Evolutionary conservation across 2,888 invertebrate genomes (phyloP), one percentile per base, ranked within the genome.

Genomic region (Oscheius onirici): DNA sequence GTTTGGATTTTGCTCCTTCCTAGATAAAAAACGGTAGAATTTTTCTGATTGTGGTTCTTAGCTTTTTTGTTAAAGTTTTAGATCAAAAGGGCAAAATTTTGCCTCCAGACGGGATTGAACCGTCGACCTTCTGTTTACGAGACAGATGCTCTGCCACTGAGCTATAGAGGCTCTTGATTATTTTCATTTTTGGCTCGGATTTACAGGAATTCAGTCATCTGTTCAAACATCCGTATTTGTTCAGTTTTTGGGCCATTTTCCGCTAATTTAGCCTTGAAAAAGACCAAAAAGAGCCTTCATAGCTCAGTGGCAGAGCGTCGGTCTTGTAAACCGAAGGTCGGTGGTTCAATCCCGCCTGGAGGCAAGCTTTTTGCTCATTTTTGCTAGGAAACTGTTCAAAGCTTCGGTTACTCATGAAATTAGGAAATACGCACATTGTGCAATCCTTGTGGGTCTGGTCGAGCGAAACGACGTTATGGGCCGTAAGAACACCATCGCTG

Each of bases 221-320:
- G 34, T 34, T 34, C 34, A 34, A 34, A 34, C 34, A 34, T 34
- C 5, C 34, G 5, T 34, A 8, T 34, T 34, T 34, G 34, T 8
- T 8, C 34, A 34, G 8, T 34, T 34, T 34, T 34, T 6, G 34
- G 8, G 34, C 34, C 5, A 0, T 34, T 34, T 34, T 34, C 8
- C 3, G 34, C 34, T 34, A 6, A 34, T 34, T 34, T 0, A 6
- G 34, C 34, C 34, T 34, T 8, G 34, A 34, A 34, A 6, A 34
- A 34, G 34, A 34, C 34, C 34, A 34, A 34, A 34, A 34, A 34
- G 34, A 34, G 71, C 75, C 75, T 68, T 61, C 71, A 73, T 79
- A 79, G 79, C 79, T 79, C 79, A 79, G 77, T 79, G 79, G 80
- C 76, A 80, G 79, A 80, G 80, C 80, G 79, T 77, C 79, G 79